A percentile compares a stretch with the other conserved stretches of the same genome.
These are phyloP conservation scores for Thaumetopoea pityocampa DNA, from an alignment of 1,140 invertebrate species.

Conservation along the genomic window DNA sequence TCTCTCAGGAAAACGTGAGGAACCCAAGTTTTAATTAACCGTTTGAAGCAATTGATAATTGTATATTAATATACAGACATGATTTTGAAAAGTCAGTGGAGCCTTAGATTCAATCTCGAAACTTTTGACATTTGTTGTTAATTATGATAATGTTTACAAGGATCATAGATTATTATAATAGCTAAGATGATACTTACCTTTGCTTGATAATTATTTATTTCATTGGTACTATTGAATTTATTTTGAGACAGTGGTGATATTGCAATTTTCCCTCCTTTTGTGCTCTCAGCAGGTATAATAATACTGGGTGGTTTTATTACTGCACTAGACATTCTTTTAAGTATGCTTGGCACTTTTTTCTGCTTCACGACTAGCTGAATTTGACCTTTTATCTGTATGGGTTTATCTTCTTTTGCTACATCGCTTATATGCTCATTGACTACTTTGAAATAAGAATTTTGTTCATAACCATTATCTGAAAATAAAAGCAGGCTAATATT, in stretches of 20 bases:
- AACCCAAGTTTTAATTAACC: too few relatives aligned
- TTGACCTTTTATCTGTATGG: constrained; percentile 24
- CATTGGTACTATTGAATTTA: constrained; percentile 26
- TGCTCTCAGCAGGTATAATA: constrained; percentile 40
- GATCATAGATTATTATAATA: too few relatives aligned
- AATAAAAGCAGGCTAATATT: constrained; percentile 8
- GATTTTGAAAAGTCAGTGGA: too few relatives aligned
- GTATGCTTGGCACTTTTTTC: constrained; percentile 42
- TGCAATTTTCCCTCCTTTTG: constrained; percentile 44
- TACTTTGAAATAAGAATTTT: constrained; percentile 54
- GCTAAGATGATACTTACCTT: constrained; percentile 41
- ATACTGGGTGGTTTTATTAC: constrained; percentile 29
- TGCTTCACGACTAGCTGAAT: constrained; percentile 37
- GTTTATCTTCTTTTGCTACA: constrained; percentile 29
- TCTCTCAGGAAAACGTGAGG: too few relatives aligned
- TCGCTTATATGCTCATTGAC: constrained; percentile 50
- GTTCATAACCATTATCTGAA: constrained; percentile 31
- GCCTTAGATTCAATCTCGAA: too few relatives aligned
- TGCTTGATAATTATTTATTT: constrained; percentile 32
- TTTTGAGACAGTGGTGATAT: constrained; percentile 39
- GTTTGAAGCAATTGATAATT: too few relatives aligned
- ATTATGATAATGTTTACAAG: too few relatives aligned
- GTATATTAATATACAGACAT: too few relatives aligned
- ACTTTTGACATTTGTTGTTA: too few relatives aligned
- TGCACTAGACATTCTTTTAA: constrained; percentile 31